A percentile compares a stretch with the other conserved stretches of the same genome.
phyloP scores from a whole-genome alignment of 1,140 invertebrate genomes.

The Harpegnathos saltator region DNA sequence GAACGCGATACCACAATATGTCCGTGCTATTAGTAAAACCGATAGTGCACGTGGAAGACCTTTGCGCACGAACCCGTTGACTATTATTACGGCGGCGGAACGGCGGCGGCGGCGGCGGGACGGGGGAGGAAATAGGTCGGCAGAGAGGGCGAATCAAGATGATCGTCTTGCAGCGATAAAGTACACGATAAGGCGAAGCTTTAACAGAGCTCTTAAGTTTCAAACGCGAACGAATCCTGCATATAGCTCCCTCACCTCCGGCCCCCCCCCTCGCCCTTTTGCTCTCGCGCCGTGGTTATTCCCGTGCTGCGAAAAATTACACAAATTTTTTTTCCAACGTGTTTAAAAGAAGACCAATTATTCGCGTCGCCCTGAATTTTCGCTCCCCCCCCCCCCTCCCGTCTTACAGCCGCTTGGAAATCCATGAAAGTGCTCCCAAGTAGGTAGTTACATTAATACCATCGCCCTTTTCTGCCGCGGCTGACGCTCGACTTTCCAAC shows the following conservation, averaged over 20 bases:
- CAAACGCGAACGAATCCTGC: slow-evolving; percentile 26
- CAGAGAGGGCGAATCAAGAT: slow-evolving; percentile 16
- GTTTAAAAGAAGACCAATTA: slow-evolving; percentile 50
- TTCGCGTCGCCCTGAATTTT: neutral
- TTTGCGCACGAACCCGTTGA: neutral
- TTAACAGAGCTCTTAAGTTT: slow-evolving; percentile 14
- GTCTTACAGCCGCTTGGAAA: slow-evolving; percentile 32
- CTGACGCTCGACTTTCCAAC: slow-evolving; percentile 33
- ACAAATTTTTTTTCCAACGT: slow-evolving; percentile 39
- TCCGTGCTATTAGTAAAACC: slow-evolving; percentile 27
- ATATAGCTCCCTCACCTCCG: neutral
- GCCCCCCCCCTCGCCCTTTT: too few species aligned
- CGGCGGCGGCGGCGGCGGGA: neutral
- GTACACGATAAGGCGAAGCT: slow-evolving; percentile 9
- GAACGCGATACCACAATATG: slow-evolving; percentile 4
- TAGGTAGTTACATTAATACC: slow-evolving; percentile 52
- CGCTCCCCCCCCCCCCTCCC: neutral
- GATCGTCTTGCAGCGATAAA: slow-evolving; percentile 31
- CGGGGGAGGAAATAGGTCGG: neutral
- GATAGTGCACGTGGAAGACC: slow-evolving; percentile 29
- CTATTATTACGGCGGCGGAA: slow-evolving; percentile 15
- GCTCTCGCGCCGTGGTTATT: too few species aligned
- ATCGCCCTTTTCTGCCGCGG: slow-evolving; percentile 1
- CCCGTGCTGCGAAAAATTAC: slow-evolving; percentile 33
- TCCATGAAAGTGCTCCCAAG: slow-evolving; percentile 37